phyloP scores from a whole-genome alignment of 2,113 vertebrate genomes.

The Oceanites oceanicus region DNA sequence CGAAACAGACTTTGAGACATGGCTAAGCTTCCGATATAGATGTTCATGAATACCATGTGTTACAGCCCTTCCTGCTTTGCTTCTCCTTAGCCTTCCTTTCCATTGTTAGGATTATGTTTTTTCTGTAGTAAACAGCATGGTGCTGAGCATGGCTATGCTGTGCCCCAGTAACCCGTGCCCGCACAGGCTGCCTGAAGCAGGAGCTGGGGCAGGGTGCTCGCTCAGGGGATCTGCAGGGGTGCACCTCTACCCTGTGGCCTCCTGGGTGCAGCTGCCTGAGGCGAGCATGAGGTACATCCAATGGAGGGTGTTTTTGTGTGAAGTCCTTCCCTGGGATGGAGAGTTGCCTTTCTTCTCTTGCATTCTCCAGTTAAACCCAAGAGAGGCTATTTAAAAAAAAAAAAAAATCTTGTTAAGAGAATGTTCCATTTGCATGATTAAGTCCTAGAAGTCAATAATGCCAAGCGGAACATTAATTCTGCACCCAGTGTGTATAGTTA shows the following conservation, averaged over 20 bases:
- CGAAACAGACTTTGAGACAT: fast-evolving
- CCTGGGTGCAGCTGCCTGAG: neutral
- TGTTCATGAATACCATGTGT: neutral
- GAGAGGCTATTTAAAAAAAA: neutral
- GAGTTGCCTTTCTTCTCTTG: neutral
- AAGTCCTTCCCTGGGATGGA: neutral
- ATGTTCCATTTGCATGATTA: conserved; percentile 3
- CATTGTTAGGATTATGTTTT: neutral
- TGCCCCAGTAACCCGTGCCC: neutral
- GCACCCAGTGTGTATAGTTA: neutral
- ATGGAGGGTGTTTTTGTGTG: fast-evolving
- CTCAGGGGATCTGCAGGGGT: neutral
- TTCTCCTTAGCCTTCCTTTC: neutral
- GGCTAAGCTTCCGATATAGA: neutral
- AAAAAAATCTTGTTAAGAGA: neutral
- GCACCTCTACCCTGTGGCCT: neutral
- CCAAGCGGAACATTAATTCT: conserved; percentile 25
- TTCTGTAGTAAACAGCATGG: neutral
- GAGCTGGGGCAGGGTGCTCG: neutral
- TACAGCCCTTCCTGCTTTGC: neutral
- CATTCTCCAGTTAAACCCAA: neutral
- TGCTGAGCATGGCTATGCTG: fast-evolving
- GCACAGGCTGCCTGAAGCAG: neutral
- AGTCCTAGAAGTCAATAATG: conserved; percentile 40
- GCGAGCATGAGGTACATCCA: fast-evolving